Evolutionary conservation across 2,888 invertebrate species (phyloP).

Genomic region (Kryphioiulus occultus): DNA sequence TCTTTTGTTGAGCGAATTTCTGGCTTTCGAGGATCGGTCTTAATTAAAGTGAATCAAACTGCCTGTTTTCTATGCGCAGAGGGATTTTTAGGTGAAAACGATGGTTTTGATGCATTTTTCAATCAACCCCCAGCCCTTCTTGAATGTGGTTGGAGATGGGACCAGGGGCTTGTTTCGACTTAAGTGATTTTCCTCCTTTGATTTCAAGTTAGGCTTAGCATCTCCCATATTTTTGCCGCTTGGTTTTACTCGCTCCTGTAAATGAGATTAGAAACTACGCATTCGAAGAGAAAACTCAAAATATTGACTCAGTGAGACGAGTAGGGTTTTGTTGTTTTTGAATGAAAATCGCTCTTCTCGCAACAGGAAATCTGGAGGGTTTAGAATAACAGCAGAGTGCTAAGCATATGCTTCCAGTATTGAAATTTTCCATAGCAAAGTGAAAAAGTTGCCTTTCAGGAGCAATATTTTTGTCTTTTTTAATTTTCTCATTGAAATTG

Average conservation of each 20-base stretch:
- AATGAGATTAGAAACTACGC: not conserved
- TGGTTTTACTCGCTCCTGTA: not conserved
- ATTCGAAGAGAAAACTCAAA: not conserved
- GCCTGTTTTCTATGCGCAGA: not conserved
- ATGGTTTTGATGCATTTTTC: not conserved
- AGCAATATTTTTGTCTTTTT: too few relatives aligned
- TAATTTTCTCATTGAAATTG: too few relatives aligned
- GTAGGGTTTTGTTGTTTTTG: not conserved
- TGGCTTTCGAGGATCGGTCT: not conserved
- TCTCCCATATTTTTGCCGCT: not conserved
- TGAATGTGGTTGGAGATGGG: not conserved
- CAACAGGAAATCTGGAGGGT: not conserved
- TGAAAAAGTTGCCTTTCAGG: too few relatives aligned
- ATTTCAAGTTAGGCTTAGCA: not conserved
- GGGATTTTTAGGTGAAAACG: not conserved
- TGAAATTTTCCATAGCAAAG: too few relatives aligned
- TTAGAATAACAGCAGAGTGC: not conserved
- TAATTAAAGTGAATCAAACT: not conserved
- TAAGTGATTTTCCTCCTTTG: not conserved
- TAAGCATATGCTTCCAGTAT: not conserved
- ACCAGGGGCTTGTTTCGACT: not conserved
- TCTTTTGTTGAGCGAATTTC: not conserved
- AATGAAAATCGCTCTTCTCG: not conserved
- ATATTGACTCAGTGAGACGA: not conserved
- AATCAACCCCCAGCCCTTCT: not conserved